phyloP scores from a whole-genome alignment of 2,888 invertebrate genomes.

The Noctua janthina region DNA sequence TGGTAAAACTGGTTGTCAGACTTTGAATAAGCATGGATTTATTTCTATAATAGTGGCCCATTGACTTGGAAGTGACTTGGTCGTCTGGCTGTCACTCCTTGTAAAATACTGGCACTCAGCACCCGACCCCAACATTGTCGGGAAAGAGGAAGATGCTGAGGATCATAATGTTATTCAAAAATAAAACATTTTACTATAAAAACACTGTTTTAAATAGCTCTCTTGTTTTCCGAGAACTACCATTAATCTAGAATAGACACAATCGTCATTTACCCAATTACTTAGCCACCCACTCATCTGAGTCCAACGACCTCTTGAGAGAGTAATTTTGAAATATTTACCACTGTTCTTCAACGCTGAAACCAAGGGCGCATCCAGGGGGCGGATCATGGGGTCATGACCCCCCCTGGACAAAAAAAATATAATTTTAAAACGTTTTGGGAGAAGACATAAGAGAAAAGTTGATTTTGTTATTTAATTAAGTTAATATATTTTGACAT shows the following conservation, averaged over 20 bases:
- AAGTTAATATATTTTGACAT: too few species aligned
- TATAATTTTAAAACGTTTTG: too few species aligned
- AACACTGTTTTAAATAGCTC: neutral
- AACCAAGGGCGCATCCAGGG: neutral
- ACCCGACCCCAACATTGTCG: neutral
- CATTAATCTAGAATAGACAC: neutral
- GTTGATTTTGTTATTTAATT: too few species aligned
- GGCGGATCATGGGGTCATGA: too few species aligned
- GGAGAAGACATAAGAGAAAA: too few species aligned
- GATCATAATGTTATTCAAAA: neutral
- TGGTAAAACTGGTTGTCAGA: neutral
- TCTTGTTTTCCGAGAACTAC: neutral
- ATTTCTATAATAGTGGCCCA: neutral
- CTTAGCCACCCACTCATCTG: neutral
- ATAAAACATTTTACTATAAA: neutral
- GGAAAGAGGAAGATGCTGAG: neutral
- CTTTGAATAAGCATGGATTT: neutral
- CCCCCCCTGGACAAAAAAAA: too few species aligned
- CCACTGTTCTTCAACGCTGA: neutral
- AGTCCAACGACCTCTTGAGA: neutral
- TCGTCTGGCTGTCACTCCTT: neutral
- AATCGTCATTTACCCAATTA: neutral
- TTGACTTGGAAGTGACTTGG: neutral
- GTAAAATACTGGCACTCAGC: neutral
- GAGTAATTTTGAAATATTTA: neutral